phyloP scores from a whole-genome alignment of 2,888 invertebrate genomes.

The Hetaerina titia region DNA sequence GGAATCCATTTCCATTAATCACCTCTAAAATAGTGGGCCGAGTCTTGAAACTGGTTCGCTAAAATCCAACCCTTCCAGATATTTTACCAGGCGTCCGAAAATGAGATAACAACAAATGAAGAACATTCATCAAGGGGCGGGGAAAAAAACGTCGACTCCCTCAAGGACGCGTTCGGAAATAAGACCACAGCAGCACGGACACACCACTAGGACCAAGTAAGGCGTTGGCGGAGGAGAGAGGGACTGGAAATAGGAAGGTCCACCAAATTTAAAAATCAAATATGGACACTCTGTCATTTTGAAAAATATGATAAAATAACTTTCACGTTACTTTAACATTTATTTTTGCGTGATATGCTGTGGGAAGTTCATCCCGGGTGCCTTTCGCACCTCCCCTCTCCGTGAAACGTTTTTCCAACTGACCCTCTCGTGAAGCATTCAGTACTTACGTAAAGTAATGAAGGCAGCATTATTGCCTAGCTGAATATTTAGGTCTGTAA shows the following conservation, averaged over 20 bases:
- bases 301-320: conserved; percentile 2
- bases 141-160: neutral
- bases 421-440: no score
- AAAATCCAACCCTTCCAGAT: neutral
- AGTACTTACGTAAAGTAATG: no score
- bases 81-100: neutral
- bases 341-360: no score
- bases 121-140: conserved; percentile 18
- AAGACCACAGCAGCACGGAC: neutral
- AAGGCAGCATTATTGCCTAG: no score
- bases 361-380: no score
- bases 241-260: neutral
- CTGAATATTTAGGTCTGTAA: no score
- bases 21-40: neutral
- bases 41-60: neutral
- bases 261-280: neutral
- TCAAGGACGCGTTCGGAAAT: conserved; percentile 12
- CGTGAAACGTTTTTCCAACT: no score
- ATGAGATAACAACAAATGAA: conserved; percentile 50
- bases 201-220: neutral
- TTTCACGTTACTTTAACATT: neutral
- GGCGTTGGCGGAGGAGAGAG: neutral
- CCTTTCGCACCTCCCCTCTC: no score
- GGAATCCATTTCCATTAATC: neutral
- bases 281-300: neutral